Evolutionary conservation across 2,797 vertebrate species (phyloP).

Genomic region (Ceryle rudis): DNA sequence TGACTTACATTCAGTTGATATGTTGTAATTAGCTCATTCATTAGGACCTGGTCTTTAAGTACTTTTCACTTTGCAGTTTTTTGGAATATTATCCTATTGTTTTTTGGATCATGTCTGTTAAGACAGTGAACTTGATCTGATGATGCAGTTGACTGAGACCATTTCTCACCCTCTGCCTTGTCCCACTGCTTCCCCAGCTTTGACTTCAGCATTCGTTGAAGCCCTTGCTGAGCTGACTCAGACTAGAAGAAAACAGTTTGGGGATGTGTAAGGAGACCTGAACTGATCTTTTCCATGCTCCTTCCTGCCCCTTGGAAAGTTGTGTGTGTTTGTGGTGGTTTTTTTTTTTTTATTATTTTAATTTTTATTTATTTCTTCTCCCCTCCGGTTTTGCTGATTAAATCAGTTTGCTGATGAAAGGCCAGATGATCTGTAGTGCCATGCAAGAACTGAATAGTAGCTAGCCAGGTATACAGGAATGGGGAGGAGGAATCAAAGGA

Average conservation of each 20-base stretch:
- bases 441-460: neutral
- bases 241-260: neutral
- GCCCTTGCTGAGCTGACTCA: neutral
- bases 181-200: neutral
- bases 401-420: neutral
- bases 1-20: neutral
- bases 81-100: neutral
- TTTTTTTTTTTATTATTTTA: neutral
- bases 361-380: accelerated
- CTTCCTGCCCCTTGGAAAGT: neutral
- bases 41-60: neutral
- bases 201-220: neutral
- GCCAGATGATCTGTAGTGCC: neutral
- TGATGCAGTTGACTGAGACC: neutral
- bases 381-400: neutral
- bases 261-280: neutral
- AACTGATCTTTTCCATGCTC: neutral
- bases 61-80: neutral
- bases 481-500: neutral
- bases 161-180: neutral
- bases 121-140: neutral
- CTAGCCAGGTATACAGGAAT: neutral
- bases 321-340: too few species aligned
- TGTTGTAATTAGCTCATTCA: neutral
- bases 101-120: neutral